These are phyloP conservation scores for Euura lappo DNA, from an alignment of 1,140 invertebrate genomes.

Conservation along the genomic window DNA sequence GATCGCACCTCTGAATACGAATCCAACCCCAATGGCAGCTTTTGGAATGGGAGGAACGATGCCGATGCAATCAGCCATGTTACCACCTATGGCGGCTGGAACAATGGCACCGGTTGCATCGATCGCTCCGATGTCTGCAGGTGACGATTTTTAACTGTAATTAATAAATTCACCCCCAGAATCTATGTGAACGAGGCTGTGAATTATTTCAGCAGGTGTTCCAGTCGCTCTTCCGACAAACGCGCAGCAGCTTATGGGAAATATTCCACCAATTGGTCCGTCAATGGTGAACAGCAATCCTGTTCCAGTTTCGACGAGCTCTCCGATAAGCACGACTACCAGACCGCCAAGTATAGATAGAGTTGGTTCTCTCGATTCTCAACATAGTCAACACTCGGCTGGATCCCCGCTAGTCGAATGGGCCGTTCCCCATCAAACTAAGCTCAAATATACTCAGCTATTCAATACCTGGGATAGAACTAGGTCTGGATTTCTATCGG, in stretches of 20 bases:
- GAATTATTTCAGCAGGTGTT: not conserved
- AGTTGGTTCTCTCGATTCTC: slow-evolving; percentile 56
- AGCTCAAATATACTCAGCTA: slow-evolving; percentile 93
- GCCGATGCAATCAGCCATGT: slow-evolving; percentile 41
- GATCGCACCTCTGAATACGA: slow-evolving; percentile 50
- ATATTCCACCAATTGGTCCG: not conserved
- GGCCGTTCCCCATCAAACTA: slow-evolving; percentile 88
- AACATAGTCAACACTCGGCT: slow-evolving; percentile 52
- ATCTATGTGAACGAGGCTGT: too few relatives aligned
- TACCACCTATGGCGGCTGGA: slow-evolving; percentile 32
- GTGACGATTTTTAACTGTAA: slow-evolving; percentile 17
- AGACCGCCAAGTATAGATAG: slow-evolving; percentile 59
- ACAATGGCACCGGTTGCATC: slow-evolving; percentile 25
- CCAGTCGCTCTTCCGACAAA: not conserved
- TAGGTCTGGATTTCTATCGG: slow-evolving; percentile 86
- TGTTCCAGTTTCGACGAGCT: slow-evolving; percentile 55
- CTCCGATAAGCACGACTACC: slow-evolving; percentile 59
- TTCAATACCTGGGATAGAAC: slow-evolving; percentile 92
- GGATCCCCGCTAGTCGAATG: slow-evolving; percentile 70
- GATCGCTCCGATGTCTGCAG: slow-evolving; percentile 29
- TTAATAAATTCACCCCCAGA: too few relatives aligned
- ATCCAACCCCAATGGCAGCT: slow-evolving; percentile 52
- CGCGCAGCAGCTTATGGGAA: not conserved
- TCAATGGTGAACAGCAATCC: slow-evolving; percentile 37
- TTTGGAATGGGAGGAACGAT: slow-evolving; percentile 49